Evolutionary conservation across 2,797 vertebrate genomes (phyloP).

Genomic region (Limosa lapponica): DNA sequence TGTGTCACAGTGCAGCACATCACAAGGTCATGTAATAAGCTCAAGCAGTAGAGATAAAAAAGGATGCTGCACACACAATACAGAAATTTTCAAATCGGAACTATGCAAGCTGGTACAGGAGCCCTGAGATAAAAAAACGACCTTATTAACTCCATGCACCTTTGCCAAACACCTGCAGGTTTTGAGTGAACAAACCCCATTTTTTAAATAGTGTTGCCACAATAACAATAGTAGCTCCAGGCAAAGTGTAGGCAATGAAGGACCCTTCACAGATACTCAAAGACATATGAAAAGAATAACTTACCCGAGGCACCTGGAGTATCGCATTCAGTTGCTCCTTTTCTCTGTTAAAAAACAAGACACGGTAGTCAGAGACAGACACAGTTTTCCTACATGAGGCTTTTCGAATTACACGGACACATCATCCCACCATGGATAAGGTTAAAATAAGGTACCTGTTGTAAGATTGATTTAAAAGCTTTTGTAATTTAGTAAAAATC

Average conservation of each 20-base stretch:
- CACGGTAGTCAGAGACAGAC: background rate
- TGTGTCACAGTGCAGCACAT: background rate
- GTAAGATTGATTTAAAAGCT: conserved; percentile 25
- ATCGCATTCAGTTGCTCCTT: conserved; percentile 60
- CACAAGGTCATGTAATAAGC: conserved; percentile 19
- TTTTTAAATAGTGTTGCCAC: background rate
- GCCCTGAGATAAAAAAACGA: background rate
- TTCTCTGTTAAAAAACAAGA: conserved; percentile 66
- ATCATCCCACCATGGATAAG: background rate
- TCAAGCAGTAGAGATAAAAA: background rate
- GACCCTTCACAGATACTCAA: background rate
- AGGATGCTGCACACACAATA: background rate
- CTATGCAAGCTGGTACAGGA: background rate
- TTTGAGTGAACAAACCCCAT: background rate
- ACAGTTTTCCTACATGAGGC: background rate
- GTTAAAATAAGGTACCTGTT: background rate
- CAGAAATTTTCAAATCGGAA: background rate
- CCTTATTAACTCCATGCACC: background rate
- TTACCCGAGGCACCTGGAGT: conserved; percentile 72
- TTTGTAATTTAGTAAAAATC: conserved; percentile 33
- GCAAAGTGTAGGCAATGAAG: background rate
- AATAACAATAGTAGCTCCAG: background rate
- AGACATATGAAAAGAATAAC: background rate
- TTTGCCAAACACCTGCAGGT: background rate
- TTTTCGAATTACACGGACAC: background rate